A percentile compares a stretch with the other conserved stretches of the same genome.
Evolutionary conservation across 1,140 invertebrate species (phyloP).

Genomic region (Branchinecta lynchi): DNA sequence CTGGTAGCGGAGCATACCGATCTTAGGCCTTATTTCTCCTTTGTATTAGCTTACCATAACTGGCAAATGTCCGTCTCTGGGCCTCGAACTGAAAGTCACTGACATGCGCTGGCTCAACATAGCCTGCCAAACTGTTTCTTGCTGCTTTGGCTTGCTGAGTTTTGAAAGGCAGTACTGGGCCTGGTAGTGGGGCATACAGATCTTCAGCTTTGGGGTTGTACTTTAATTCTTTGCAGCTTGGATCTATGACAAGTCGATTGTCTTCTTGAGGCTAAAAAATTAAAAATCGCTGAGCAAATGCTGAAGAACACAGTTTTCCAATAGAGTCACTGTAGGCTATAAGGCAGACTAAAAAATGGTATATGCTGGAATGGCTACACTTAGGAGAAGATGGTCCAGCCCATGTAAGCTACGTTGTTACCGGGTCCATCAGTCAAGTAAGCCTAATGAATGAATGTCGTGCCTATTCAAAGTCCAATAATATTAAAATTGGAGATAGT

Average conservation of each 20-base stretch:
- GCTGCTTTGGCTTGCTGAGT: conserved; percentile 68
- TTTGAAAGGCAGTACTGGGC: conserved; percentile 79
- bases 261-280: not conserved
- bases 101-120: conserved; percentile 84
- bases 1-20: conserved; percentile 14
- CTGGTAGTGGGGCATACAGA: conserved; percentile 76
- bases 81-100: conserved; percentile 98
- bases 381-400: too few relatives aligned
- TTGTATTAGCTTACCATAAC: conserved; percentile 47
- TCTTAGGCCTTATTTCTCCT: not conserved
- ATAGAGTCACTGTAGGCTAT: too few relatives aligned
- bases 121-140: conserved; percentile 87
- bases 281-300: too few relatives aligned
- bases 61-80: conserved; percentile 83
- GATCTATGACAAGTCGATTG: conserved; percentile 38
- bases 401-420: too few relatives aligned
- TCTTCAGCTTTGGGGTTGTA: conserved; percentile 94
- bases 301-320: too few relatives aligned
- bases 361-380: too few relatives aligned
- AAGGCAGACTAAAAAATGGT: too few relatives aligned
- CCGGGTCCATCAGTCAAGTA: too few relatives aligned
- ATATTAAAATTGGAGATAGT: too few relatives aligned
- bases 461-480: too few relatives aligned
- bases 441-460: too few relatives aligned
- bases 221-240: conserved; percentile 56